phyloP scores from a whole-genome alignment of 2,888 invertebrate species.

The Plagodis dolabraria region DNA sequence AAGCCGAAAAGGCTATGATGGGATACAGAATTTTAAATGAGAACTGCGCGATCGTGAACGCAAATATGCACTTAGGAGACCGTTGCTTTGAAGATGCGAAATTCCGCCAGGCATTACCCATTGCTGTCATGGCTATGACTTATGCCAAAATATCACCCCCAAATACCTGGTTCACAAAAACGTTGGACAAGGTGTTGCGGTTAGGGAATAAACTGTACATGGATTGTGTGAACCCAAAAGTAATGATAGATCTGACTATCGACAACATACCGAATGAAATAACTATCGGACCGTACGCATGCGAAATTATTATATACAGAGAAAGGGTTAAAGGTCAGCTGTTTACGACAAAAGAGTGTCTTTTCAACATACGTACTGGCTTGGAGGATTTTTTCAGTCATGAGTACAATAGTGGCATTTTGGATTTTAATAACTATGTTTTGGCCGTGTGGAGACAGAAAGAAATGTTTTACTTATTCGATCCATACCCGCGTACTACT shows the following conservation, averaged over 20 bases:
- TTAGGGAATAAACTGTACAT: constrained; percentile 85
- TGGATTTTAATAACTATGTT: constrained; percentile 86
- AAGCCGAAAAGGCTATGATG: constrained; percentile 79
- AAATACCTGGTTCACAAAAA: constrained; percentile 84
- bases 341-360: constrained; percentile 79
- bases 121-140: constrained; percentile 85
- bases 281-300: constrained; percentile 81
- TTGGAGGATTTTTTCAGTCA: constrained; percentile 82
- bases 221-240: constrained; percentile 79
- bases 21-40: constrained; percentile 83
- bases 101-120: constrained; percentile 85
- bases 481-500: constrained; percentile 86
- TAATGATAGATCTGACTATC: constrained; percentile 75
- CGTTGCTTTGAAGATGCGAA: constrained; percentile 84
- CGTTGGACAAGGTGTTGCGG: constrained; percentile 84
- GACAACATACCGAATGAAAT: constrained; percentile 85
- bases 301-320: constrained; percentile 84
- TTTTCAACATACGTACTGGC: constrained; percentile 75
- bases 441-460: constrained; percentile 87
- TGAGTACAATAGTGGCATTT: constrained; percentile 76
- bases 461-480: constrained; percentile 87
- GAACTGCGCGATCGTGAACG: constrained; percentile 83
- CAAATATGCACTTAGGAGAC: constrained; percentile 85
- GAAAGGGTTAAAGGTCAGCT: constrained; percentile 78
- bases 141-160: constrained; percentile 88